Evolutionary conservation across 2,797 vertebrate species (phyloP).

Genomic region (Labroides dimidiatus): DNA sequence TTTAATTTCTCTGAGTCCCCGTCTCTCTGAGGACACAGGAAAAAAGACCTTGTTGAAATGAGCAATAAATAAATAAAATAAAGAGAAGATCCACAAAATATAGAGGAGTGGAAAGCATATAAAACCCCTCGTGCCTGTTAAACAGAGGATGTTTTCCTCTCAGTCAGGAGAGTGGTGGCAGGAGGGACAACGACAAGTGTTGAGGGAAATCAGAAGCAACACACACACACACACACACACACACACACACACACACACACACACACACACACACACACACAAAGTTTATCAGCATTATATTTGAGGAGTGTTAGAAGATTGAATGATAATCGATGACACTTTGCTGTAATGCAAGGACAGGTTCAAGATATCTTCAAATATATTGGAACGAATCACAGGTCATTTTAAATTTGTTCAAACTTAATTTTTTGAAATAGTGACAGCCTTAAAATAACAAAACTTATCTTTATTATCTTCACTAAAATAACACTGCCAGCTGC

Average conservation of each 20-base stretch:
- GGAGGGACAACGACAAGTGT: slow-evolving; percentile 30
- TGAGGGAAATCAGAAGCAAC: slow-evolving; percentile 48
- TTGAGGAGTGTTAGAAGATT: slow-evolving; percentile 1
- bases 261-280: background rate
- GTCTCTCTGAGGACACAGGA: background rate
- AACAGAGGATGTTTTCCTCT: slow-evolving; percentile 56
- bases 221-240: background rate
- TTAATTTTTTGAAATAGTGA: too few relatives aligned
- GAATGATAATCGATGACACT: slow-evolving; percentile 19
- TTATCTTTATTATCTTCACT: too few relatives aligned
- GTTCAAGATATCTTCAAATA: too few relatives aligned
- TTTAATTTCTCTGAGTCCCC: slow-evolving; percentile 32
- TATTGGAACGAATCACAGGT: too few relatives aligned
- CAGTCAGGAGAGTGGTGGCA: slow-evolving; percentile 37
- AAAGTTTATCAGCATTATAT: slow-evolving; percentile 4
- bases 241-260: background rate
- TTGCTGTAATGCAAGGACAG: too few relatives aligned
- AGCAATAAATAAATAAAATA: slow-evolving; percentile 23
- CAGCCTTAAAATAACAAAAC: too few relatives aligned
- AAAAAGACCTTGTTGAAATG: background rate
- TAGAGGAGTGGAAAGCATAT: slow-evolving; percentile 14
- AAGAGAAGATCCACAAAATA: slow-evolving; percentile 9
- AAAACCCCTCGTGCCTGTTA: slow-evolving; percentile 38
- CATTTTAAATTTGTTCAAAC: too few relatives aligned
- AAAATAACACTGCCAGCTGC: too few relatives aligned